Evolutionary conservation across 1,140 invertebrate genomes (phyloP).

Genomic region (Pomacea maculata): DNA sequence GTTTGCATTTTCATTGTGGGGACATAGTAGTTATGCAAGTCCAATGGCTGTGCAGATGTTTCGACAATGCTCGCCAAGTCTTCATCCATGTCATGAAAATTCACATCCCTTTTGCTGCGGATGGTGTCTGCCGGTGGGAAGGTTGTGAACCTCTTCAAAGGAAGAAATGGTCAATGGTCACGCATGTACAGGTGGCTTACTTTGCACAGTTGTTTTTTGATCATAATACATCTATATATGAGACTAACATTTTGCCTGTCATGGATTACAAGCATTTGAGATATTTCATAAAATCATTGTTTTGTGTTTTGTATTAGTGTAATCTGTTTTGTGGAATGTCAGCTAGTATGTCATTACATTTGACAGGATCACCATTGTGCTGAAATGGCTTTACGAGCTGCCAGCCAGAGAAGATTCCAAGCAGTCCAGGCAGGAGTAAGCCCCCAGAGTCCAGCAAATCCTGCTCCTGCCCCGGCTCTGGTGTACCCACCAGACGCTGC

Average conservation of each 20-base stretch:
- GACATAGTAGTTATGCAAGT: background rate
- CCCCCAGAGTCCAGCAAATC: slow-evolving; percentile 29
- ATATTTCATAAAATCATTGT: background rate
- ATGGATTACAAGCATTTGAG: background rate
- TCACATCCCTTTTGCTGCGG: slow-evolving; percentile 48
- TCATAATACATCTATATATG: background rate
- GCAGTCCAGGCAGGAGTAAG: slow-evolving; percentile 29
- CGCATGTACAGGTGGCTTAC: slow-evolving; percentile 61
- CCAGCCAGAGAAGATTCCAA: slow-evolving; percentile 45
- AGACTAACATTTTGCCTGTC: background rate
- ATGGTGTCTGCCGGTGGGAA: slow-evolving; percentile 60
- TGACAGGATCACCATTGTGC: slow-evolving; percentile 61
- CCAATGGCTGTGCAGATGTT: slow-evolving; percentile 46
- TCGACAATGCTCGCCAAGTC: slow-evolving; percentile 56
- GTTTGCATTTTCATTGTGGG: background rate
- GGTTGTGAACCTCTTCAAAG: slow-evolving; percentile 63
- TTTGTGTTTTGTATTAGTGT: background rate
- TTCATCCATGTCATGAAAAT: slow-evolving; percentile 54
- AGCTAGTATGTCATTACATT: background rate
- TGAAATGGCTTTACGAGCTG: slow-evolving; percentile 51
- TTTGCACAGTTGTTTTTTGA: background rate
- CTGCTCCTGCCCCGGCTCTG: slow-evolving; percentile 36
- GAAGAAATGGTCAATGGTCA: slow-evolving; percentile 63
- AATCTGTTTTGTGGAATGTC: background rate
- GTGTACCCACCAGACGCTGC: slow-evolving; percentile 63